A percentile compares a stretch with the other conserved stretches of the same genome.
phyloP scores from a whole-genome alignment of 1,140 invertebrate genomes.

The Trypoxylus dichotomus region DNA sequence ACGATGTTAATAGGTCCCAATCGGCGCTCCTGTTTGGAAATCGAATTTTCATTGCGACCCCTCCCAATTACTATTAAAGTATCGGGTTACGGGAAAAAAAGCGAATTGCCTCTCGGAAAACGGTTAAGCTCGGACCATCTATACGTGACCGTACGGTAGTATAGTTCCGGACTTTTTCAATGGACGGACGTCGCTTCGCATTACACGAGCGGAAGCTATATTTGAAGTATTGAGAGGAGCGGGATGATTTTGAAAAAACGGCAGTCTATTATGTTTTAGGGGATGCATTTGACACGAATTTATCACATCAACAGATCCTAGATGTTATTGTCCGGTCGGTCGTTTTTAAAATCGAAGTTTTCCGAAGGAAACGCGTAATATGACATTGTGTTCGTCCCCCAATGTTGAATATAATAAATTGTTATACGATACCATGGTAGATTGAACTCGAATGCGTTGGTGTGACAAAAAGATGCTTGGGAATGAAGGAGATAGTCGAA shows the following conservation, averaged over 20 bases:
- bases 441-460: neutral
- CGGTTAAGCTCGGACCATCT: no score
- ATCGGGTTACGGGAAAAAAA: slow-evolving; percentile 7
- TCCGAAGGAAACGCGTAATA: neutral
- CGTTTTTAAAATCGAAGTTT: neutral
- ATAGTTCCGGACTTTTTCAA: neutral
- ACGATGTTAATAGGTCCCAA: neutral
- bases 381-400: neutral
- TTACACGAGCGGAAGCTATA: no score
- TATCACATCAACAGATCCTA: neutral
- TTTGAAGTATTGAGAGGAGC: no score
- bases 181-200: no score
- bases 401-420: neutral
- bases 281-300: slow-evolving; percentile 5
- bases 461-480: no score
- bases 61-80: slow-evolving; percentile 19
- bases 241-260: neutral
- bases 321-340: neutral
- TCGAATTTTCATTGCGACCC: neutral
- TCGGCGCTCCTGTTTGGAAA: neutral
- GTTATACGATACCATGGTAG: neutral
- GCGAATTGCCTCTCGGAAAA: neutral
- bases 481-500: no score
- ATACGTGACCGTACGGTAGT: neutral
- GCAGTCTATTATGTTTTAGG: slow-evolving; percentile 3